Base-by-base conservation (phyloP, 2,888 invertebrate species). In the Eupelmus urozonus region DNA sequence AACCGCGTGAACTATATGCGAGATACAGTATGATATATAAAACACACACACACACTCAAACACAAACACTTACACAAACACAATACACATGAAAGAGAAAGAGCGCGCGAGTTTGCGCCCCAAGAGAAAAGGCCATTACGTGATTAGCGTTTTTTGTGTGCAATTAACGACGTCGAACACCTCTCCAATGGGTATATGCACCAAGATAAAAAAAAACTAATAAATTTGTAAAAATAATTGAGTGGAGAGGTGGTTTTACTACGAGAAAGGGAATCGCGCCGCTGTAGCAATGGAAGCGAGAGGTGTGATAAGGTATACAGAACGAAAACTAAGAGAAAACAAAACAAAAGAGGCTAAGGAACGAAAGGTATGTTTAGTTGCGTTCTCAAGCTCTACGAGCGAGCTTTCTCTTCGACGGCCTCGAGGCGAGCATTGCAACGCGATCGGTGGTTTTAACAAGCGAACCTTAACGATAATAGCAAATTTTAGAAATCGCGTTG, bases 111-210 rank as follows among this genome's bases (percentile, higher is more conserved):
- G 9, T 59, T 40, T 27, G 27, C 20, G 42, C 51, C 23, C 51
- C 29, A 29, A 63, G 51, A 34, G 20, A 29, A 69, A 53, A 69
- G 62, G 59, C 66, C 65, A 55, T 76, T 55, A 62, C 29, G 55
- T 59, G 34, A 57, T 75, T 75, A 67, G 40, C 55, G 76, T 70
- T 78, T 69, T 57, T 45, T 71, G 63, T 71, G 63, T 70, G 69
- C 55, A 74, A 65, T 78, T 74, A 57, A 69, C 27, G 16, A 34
- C 9, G 34, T 34, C 3, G 9, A 62, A 74, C 49, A 63, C 59
- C 34, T 49, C 45, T 49, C 45, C 45, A 72, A 60, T 53, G 53
- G 51, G 59, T 49, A 51, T 29, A 66, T 40, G 40, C 51, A 59
- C 55, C 3, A 18, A 73, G 3, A 34, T 34, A 34, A 34, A 34